Evolutionary conservation across 2,797 vertebrate genomes (phyloP).

Genomic region (Lagothrix lagotricha): DNA sequence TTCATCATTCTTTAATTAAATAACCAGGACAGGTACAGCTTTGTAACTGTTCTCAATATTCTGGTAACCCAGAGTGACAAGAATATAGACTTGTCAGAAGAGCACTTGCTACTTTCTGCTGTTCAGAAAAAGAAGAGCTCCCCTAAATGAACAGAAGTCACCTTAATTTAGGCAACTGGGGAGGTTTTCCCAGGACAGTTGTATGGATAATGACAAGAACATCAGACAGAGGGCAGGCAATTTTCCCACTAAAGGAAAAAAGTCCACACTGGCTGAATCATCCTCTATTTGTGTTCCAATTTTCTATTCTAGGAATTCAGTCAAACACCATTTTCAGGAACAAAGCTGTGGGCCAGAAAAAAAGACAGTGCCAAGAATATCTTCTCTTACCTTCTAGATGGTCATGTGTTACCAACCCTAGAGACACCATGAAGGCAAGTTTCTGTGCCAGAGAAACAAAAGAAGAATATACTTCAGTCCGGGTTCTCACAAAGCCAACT

Average conservation of each 20-base stretch:
- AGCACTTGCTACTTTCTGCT: neutral
- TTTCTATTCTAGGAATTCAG: constrained; percentile 50
- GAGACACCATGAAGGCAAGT: constrained; percentile 99
- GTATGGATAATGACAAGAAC: neutral
- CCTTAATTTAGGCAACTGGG: constrained; percentile 6
- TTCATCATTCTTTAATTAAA: neutral
- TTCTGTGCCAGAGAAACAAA: constrained; percentile 88
- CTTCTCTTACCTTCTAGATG: constrained; percentile 95
- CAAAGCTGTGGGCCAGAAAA: constrained; percentile 43
- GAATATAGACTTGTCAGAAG: neutral
- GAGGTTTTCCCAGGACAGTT: neutral
- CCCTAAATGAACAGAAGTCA: neutral
- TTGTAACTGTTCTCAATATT: constrained; percentile 3
- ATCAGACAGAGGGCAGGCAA: neutral
- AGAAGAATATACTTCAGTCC: constrained; percentile 53
- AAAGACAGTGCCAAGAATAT: neutral
- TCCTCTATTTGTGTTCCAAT: constrained; percentile 8
- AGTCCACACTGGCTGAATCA: constrained; percentile 18
- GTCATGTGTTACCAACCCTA: constrained; percentile 97
- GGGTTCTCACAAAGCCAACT: neutral
- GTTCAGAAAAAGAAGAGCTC: neutral
- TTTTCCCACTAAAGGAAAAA: constrained; percentile 28
- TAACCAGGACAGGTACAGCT: neutral
- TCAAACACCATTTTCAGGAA: constrained; percentile 23
- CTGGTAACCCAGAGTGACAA: neutral